Evolutionary conservation across 2,113 vertebrate species (phyloP), one percentile per base, ranked within the genome.

Genomic region (Oryzias javanicus): DNA sequence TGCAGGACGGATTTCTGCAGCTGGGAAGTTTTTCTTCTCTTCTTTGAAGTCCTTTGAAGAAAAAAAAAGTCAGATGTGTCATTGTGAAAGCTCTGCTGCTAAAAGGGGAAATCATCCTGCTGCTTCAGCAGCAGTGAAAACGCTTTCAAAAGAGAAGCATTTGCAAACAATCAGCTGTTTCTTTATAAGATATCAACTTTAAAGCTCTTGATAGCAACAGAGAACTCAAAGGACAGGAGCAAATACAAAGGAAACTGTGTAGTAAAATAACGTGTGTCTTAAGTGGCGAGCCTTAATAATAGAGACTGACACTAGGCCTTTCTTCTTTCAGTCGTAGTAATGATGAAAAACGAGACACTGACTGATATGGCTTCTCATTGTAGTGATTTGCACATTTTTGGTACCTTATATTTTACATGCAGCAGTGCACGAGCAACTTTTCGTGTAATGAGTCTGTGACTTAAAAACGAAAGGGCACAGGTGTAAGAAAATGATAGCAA

Each of bases 121-220:
- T 56, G 59, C 63, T 60, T 67, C 55, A 81, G 72, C 76, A 59
- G 64, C 78, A 78, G 50, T 73, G 69, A 84, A 78, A 82, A 64
- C 59, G 62, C 56, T 70, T 51, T 70, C 69, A 75, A 76, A 76
- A 60, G 65, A 71, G 70, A 27, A 60, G 58, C 42, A 64, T 62
- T 79, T 81, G 71, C 69, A 70, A 70, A 82, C 76, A 66, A 81
- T 89, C 82, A 86, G 84, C 80, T 85, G 76, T 79, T 80, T 83
- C 77, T 54, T 58, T 68, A 67, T 72, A 76, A 83, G 80, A 67
- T 18, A 41, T 69, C 63, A 49, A 60, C 58, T 56, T 29, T 50
- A 55, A 14, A 35, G 16, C 62, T 55, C 49, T 54, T 74, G 42
- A 80, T 67, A 71, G 72, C 72, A 60, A 20, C 70, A 75, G 22